Evolutionary conservation across 2,797 vertebrate genomes (phyloP).

Genomic region (Oryzias sinensis): DNA sequence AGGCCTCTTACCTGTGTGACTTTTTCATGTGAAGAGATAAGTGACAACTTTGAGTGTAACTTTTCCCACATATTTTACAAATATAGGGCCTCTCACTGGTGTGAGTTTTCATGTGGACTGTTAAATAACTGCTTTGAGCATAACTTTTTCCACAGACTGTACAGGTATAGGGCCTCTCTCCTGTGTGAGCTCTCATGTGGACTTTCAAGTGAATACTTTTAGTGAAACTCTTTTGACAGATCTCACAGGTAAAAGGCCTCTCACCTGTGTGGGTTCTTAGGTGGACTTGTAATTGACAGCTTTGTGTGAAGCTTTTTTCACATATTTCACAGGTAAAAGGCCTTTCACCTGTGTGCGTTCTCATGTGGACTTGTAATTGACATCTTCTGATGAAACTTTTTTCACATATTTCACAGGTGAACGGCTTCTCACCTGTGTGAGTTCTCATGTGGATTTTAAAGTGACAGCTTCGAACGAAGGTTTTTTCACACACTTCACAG

Average conservation of each 20-base stretch:
- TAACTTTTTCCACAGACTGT: not conserved
- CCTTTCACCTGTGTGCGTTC: too few species aligned
- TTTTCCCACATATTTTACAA: not conserved
- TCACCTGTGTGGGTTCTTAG: not conserved
- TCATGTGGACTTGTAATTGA: too few species aligned
- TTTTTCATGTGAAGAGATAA: not conserved
- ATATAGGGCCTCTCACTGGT: not conserved
- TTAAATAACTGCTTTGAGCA: not conserved
- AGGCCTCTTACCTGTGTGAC: not conserved
- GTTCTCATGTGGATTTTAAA: not conserved
- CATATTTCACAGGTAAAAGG: not conserved
- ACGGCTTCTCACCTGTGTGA: not conserved
- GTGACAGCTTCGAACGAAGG: too few species aligned
- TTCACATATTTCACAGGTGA: too few species aligned
- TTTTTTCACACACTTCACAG: not conserved
- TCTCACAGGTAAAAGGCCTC: not conserved
- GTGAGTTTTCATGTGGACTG: not conserved
- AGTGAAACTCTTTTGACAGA: not conserved
- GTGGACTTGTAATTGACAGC: not conserved
- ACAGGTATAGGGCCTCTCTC: not conserved
- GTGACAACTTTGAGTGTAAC: not conserved
- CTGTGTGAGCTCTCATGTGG: not conserved
- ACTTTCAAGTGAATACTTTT: too few species aligned
- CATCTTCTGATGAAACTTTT: too few species aligned
- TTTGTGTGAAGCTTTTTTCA: not conserved